A percentile compares a stretch with the other conserved stretches of the same genome.
phyloP scores from a whole-genome alignment of 2,797 vertebrate species.

The Alca torda region DNA sequence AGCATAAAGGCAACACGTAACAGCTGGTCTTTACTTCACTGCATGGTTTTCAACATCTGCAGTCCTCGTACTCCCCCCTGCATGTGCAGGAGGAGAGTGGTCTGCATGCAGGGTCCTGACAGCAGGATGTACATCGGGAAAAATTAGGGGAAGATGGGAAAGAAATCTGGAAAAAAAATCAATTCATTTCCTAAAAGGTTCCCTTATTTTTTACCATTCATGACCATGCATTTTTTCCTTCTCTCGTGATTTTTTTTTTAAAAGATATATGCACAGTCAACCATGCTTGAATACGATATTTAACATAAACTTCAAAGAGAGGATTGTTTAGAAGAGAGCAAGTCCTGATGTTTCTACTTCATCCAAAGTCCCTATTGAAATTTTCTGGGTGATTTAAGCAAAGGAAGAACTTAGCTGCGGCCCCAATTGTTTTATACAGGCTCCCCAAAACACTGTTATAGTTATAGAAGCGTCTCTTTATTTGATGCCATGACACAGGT shows the following conservation, averaged over 20 bases:
- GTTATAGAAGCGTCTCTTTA: background rate
- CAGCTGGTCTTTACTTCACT: background rate
- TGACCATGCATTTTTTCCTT: background rate
- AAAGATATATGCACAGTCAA: background rate
- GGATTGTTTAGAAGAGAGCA: background rate
- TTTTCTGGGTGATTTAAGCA: background rate
- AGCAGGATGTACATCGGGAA: background rate
- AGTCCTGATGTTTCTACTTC: background rate
- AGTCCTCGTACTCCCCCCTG: rapidly evolving
- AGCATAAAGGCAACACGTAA: background rate
- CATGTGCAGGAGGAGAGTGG: background rate
- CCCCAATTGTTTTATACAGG: background rate
- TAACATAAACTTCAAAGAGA: background rate
- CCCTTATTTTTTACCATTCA: background rate
- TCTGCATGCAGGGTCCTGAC: background rate
- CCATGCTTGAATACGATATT: background rate
- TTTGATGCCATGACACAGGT: background rate
- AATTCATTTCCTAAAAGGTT: background rate
- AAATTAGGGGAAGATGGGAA: background rate
- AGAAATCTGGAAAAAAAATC: background rate
- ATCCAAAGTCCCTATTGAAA: background rate
- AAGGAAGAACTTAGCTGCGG: background rate
- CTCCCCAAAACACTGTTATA: background rate
- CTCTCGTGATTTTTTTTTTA: background rate
- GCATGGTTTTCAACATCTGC: background rate